Conservation (phyloP, 2,888 invertebrate genomes). For the Fragum sueziense region DNA sequence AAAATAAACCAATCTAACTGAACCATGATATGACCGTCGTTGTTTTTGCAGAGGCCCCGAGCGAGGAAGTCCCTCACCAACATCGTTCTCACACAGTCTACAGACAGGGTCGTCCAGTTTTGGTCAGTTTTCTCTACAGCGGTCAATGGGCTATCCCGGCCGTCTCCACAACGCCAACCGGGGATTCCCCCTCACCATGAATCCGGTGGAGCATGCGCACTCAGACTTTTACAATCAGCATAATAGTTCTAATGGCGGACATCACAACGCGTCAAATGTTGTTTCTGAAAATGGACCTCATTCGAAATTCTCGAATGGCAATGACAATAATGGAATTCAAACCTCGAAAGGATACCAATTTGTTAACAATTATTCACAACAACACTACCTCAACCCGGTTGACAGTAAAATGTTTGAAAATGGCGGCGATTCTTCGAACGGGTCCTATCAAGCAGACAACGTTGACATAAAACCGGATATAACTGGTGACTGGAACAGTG, state of each 20-base stretch:
- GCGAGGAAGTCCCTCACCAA: slow-evolving; percentile 17
- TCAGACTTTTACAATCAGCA: slow-evolving; percentile 4
- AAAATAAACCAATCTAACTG: too few species aligned
- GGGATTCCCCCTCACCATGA: not conserved
- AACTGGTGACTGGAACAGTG: not conserved
- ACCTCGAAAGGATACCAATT: not conserved
- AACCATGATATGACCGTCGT: too few species aligned
- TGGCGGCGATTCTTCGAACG: not conserved
- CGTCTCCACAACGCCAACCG: slow-evolving; percentile 8
- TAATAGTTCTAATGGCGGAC: slow-evolving; percentile 6
- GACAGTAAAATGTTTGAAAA: slow-evolving; percentile 10
- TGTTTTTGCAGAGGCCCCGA: slow-evolving; percentile 23
- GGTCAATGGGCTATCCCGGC: slow-evolving; percentile 2
- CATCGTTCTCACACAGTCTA: slow-evolving; percentile 4
- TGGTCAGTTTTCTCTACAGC: slow-evolving; percentile 1
- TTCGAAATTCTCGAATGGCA: not conserved
- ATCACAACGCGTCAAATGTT: not conserved
- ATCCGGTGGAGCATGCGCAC: slow-evolving; percentile 1
- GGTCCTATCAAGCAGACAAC: not conserved
- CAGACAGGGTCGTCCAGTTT: not conserved
- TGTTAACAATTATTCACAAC: not conserved
- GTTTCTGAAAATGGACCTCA: not conserved
- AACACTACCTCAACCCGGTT: not conserved
- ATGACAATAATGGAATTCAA: not conserved
- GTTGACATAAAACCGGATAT: not conserved